Conservation (phyloP, 2,888 invertebrate genomes). For the Eupeodes luniger region DNA sequence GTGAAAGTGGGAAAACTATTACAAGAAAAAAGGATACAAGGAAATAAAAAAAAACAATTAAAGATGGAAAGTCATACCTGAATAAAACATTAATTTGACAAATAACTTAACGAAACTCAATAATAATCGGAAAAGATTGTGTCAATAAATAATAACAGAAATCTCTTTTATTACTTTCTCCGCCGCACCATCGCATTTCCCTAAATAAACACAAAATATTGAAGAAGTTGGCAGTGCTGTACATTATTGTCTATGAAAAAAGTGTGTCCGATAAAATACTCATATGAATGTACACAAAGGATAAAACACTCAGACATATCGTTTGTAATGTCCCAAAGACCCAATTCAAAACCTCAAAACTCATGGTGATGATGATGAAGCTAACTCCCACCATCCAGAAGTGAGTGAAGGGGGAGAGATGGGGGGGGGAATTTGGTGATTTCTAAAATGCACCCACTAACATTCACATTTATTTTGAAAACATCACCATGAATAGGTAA, state of each 20-base stretch:
- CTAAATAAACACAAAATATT: not conserved
- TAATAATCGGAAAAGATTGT: no score
- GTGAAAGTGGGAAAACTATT: no score
- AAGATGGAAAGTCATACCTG: no score
- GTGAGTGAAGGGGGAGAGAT: not conserved
- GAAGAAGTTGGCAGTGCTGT: constrained; percentile 11
- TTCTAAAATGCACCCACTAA: constrained; percentile 20
- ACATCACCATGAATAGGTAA: constrained; percentile 72
- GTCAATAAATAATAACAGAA: no score
- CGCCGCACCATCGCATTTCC: no score
- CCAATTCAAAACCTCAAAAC: constrained; percentile 46
- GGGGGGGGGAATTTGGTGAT: no score
- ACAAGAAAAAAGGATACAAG: no score
- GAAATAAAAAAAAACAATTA: no score
- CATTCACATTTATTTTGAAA: constrained; percentile 12
- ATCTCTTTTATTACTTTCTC: no score
- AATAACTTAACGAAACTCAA: no score
- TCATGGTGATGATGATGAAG: not conserved
- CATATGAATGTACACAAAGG: not conserved
- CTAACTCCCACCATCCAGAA: no score
- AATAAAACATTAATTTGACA: no score
- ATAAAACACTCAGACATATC: constrained; percentile 42
- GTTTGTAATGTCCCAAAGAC: constrained; percentile 69
- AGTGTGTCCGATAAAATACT: constrained; percentile 24
- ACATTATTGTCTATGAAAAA: not conserved